These are phyloP conservation scores for Spilogale gracilis DNA, from an alignment of 2,113 vertebrate genomes.

Conservation along the genomic window DNA sequence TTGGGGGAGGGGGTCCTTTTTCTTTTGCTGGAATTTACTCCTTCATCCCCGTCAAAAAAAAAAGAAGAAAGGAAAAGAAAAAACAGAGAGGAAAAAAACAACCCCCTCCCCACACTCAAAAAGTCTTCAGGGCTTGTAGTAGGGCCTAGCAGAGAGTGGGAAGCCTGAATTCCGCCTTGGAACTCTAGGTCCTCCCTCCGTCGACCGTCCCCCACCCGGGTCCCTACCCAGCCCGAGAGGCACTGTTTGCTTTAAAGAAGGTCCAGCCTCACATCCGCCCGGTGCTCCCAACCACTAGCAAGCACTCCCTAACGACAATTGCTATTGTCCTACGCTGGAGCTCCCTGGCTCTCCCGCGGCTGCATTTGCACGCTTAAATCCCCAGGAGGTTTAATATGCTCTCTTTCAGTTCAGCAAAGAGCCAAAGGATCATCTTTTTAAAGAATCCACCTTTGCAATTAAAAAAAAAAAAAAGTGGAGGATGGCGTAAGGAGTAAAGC, in stretches of 20 bases:
- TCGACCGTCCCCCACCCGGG: background rate
- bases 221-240: background rate
- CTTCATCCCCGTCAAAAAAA: background rate
- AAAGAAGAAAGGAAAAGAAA: background rate
- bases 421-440: background rate
- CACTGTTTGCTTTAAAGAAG: slow-evolving; percentile 53
- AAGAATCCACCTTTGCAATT: slow-evolving; percentile 55
- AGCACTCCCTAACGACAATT: slow-evolving; percentile 63
- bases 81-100: background rate
- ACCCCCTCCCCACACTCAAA: too few species aligned
- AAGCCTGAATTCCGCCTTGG: slow-evolving; percentile 45
- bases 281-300: background rate
- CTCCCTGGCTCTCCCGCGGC: background rate
- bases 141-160: slow-evolving; percentile 66
- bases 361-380: slow-evolving; percentile 52
- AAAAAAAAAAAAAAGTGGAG: background rate
- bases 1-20: background rate
- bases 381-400: slow-evolving; percentile 33
- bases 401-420: slow-evolving; percentile 60
- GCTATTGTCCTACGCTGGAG: slow-evolving; percentile 70
- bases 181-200: background rate
- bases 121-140: background rate
- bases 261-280: slow-evolving; percentile 23
- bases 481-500: background rate
- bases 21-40: background rate